A percentile compares a stretch with the other conserved stretches of the same genome.
Evolutionary conservation across 1,140 invertebrate species (phyloP).

Genomic region (Drosophila sp.): DNA sequence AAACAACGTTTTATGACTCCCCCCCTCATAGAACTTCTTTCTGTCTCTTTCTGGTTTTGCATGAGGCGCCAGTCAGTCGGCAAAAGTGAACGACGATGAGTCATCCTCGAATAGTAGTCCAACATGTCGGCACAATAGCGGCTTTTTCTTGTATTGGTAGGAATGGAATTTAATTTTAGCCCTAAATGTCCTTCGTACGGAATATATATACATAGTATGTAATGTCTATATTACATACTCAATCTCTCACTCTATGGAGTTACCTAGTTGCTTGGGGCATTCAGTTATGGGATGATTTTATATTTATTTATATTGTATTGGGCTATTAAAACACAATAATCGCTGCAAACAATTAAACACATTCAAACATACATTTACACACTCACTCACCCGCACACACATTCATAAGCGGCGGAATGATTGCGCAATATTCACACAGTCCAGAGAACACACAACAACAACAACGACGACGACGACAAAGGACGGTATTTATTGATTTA

Average conservation of each 20-base stretch:
- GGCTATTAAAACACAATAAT: slow-evolving; percentile 64
- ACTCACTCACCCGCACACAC: slow-evolving; percentile 26
- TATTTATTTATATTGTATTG: slow-evolving; percentile 54
- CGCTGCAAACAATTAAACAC: slow-evolving; percentile 56
- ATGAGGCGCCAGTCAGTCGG: slow-evolving; percentile 65
- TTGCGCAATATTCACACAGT: slow-evolving; percentile 72
- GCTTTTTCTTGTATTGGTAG: not conserved
- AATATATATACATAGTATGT: slow-evolving; percentile 22
- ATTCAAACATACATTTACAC: slow-evolving; percentile 26
- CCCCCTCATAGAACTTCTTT: slow-evolving; percentile 11
- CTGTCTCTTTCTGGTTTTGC: slow-evolving; percentile 42
- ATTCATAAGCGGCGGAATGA: slow-evolving; percentile 35
- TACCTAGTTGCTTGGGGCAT: not conserved
- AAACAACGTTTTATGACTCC: not conserved
- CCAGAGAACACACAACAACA: slow-evolving; percentile 47
- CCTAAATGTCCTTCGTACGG: slow-evolving; percentile 5
- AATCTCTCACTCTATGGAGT: not conserved
- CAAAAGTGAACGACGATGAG: slow-evolving; percentile 51
- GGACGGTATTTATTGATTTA: slow-evolving; percentile 68
- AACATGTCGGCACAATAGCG: slow-evolving; percentile 7
- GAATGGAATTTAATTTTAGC: slow-evolving; percentile 57
- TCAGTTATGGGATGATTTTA: slow-evolving; percentile 37
- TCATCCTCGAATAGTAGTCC: slow-evolving; percentile 40
- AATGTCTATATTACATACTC: slow-evolving; percentile 36
- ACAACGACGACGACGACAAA: slow-evolving; percentile 56